Conservation (phyloP, 2,113 vertebrate species). For the Notarius quadriscutis region DNA sequence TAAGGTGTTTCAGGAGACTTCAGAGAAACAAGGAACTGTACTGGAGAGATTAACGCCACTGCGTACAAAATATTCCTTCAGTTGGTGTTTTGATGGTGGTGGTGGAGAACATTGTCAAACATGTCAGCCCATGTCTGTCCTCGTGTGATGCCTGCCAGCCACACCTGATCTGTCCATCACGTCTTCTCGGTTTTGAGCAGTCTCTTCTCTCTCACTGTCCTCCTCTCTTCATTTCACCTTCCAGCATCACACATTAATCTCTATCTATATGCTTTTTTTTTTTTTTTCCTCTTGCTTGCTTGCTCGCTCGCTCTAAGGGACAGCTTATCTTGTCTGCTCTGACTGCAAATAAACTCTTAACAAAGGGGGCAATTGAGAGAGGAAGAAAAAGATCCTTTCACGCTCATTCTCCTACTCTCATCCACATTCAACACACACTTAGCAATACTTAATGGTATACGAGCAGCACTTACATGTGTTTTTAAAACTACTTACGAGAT, state of each 20-base stretch:
- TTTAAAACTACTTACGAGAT: conserved; percentile 12
- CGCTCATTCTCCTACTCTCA: conserved; percentile 32
- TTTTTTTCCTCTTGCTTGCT: conserved; percentile 1
- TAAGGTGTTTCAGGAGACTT: no score
- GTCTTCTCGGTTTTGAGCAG: no score
- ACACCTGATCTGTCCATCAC: not conserved
- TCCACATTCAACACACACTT: conserved; percentile 19
- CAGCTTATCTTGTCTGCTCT: conserved; percentile 56
- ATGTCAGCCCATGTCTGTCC: not conserved
- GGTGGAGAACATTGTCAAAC: not conserved
- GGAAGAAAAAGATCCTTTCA: conserved; percentile 21
- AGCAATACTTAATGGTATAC: not conserved
- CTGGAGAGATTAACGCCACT: not conserved
- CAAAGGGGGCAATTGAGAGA: conserved; percentile 47
- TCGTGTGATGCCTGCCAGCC: not conserved
- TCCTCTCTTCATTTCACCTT: not conserved
- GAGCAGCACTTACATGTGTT: conserved; percentile 20
- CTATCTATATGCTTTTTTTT: not conserved
- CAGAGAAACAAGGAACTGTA: not conserved
- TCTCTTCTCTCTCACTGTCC: not conserved
- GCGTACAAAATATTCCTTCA: not conserved
- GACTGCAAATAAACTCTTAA: conserved; percentile 52
- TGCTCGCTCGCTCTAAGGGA: conserved; percentile 31
- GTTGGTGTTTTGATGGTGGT: not conserved
- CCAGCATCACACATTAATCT: no score